A percentile compares a stretch with the other conserved stretches of the same genome.
These are phyloP conservation scores for Coendou prehensilis DNA, from an alignment of 2,797 vertebrate genomes.

Conservation along the genomic window DNA sequence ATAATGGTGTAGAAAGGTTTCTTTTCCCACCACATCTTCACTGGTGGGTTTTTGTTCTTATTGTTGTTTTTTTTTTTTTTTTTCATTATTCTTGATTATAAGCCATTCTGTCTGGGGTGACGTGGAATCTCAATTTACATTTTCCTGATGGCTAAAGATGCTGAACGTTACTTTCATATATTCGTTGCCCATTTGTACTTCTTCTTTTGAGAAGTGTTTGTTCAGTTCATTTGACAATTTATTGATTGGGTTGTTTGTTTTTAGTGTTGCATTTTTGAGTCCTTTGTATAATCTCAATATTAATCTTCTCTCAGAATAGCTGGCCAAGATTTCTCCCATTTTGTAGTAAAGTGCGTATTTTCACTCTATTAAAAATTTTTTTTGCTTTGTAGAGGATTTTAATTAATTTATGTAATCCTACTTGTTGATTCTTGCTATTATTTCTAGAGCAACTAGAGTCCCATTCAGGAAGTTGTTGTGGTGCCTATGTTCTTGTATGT, in stretches of 20 bases:
- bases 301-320: background rate
- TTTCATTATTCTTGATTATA: background rate
- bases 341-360: background rate
- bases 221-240: background rate
- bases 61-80: background rate
- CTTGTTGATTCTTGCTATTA: background rate
- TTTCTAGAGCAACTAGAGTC: background rate
- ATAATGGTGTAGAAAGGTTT: background rate
- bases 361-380: background rate
- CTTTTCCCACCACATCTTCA: background rate
- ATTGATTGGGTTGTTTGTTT: background rate
- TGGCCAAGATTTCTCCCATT: background rate
- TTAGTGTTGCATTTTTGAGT: background rate
- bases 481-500: background rate
- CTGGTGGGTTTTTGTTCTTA: background rate
- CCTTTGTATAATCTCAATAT: background rate
- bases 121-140: background rate
- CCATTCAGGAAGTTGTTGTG: background rate
- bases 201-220: background rate
- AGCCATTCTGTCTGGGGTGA: background rate
- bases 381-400: background rate
- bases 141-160: background rate
- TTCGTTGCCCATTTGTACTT: background rate
- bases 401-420: background rate
- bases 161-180: background rate